phyloP scores from a whole-genome alignment of 2,113 vertebrate species.

The Empidonax alnorum region DNA sequence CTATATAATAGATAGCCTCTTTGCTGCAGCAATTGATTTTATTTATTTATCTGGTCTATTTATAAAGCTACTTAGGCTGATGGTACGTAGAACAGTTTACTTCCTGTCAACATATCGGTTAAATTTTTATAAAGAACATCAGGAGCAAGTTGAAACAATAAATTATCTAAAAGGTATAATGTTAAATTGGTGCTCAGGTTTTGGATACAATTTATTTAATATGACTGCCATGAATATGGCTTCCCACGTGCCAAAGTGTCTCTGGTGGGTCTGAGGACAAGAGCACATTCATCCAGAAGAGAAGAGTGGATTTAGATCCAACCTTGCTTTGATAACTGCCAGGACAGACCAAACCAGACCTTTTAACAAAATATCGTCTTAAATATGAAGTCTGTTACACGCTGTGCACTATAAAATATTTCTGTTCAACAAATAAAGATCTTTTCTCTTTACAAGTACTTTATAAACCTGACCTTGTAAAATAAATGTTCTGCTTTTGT shows the following conservation, averaged over 20 bases:
- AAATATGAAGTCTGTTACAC: not conserved
- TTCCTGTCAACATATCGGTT: not conserved
- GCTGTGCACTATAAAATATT: not conserved
- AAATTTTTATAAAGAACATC: constrained; percentile 35
- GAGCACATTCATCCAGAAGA: not conserved
- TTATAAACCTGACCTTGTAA: not conserved
- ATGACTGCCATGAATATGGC: not conserved
- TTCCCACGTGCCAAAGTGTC: not conserved
- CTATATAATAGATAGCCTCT: not conserved
- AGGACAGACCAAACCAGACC: not conserved
- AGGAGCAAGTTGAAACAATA: constrained; percentile 5
- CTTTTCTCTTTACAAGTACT: not conserved
- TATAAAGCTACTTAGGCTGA: not conserved
- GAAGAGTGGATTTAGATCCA: not conserved
- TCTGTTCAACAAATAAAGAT: not conserved
- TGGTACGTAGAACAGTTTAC: not conserved
- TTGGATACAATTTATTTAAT: constrained; percentile 8
- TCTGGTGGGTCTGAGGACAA: not conserved
- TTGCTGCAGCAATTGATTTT: not conserved
- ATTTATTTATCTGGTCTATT: constrained; percentile 36
- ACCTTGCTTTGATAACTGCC: not conserved
- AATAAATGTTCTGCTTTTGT: not conserved
- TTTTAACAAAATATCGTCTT: not conserved
- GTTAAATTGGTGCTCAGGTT: not conserved
- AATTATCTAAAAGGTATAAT: constrained; percentile 45